Conservation (phyloP, 2,888 invertebrate genomes). For the Dicycla oo region DNA sequence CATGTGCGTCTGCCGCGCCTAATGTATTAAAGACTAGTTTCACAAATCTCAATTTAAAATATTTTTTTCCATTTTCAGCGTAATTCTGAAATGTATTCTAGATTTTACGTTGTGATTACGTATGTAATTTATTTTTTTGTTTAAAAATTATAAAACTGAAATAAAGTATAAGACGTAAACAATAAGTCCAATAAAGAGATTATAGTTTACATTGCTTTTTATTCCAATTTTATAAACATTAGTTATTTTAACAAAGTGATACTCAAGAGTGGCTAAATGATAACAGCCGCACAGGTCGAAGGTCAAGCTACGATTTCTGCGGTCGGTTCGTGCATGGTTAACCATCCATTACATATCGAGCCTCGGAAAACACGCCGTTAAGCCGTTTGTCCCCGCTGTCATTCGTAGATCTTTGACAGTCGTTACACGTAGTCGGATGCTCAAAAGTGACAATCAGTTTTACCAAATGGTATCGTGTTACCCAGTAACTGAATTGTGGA, state of each 20-base stretch:
- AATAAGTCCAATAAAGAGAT: constrained; percentile 62
- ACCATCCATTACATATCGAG: not conserved
- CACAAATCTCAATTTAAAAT: not conserved
- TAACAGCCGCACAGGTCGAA: not conserved
- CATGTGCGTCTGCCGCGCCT: too few relatives aligned
- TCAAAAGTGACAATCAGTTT: not conserved
- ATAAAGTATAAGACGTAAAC: constrained; percentile 25
- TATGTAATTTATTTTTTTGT: constrained; percentile 57
- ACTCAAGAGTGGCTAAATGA: not conserved
- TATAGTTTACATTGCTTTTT: constrained; percentile 54
- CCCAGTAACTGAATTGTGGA: not conserved
- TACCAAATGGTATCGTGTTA: not conserved
- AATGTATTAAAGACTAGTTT: too few relatives aligned
- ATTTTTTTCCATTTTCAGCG: constrained; percentile 27
- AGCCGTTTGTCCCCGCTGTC: not conserved
- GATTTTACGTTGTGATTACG: constrained; percentile 47
- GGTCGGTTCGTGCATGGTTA: not conserved
- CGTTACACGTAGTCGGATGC: not conserved
- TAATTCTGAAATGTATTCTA: constrained; percentile 33
- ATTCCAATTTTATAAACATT: not conserved
- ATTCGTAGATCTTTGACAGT: not conserved
- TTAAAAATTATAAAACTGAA: constrained; percentile 26
- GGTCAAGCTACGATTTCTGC: not conserved
- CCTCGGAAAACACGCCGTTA: not conserved
- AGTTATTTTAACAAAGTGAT: too few relatives aligned